Percentiles rank a stretch among this genome's conserved stretches.
Conservation (phyloP, 2,113 vertebrate genomes). For the Colossoma macropomum region DNA sequence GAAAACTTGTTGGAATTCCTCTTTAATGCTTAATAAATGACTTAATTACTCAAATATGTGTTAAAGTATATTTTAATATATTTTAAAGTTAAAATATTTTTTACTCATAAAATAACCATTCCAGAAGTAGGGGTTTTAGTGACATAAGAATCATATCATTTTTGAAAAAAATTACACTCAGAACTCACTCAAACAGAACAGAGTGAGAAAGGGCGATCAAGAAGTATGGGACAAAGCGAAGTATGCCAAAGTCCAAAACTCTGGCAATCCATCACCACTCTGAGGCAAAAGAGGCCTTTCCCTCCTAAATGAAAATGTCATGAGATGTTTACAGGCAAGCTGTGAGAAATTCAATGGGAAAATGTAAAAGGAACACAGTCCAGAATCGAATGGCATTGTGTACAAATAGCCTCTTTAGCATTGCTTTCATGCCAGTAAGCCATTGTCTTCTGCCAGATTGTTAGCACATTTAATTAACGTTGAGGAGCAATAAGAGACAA, state of each 20-base stretch:
- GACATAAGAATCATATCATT: too few species aligned
- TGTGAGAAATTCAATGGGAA: slow-evolving; percentile 38
- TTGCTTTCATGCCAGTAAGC: slow-evolving; percentile 18
- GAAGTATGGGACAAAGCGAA: not conserved
- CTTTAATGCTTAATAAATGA: too few species aligned
- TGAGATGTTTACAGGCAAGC: slow-evolving; percentile 27
- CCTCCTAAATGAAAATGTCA: slow-evolving; percentile 51
- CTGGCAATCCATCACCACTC: slow-evolving; percentile 36
- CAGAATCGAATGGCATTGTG: slow-evolving; percentile 17
- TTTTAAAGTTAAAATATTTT: too few species aligned
- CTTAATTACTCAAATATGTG: too few species aligned
- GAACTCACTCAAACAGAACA: too few species aligned
- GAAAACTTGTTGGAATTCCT: too few species aligned
- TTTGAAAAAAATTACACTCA: too few species aligned
- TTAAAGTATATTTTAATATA: too few species aligned
- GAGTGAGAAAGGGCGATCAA: not conserved
- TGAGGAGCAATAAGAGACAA: slow-evolving; percentile 11
- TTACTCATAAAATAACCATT: too few species aligned
- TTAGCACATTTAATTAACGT: slow-evolving; percentile 50
- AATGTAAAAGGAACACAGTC: not conserved
- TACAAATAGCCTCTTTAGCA: slow-evolving; percentile 29
- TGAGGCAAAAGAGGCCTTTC: slow-evolving; percentile 39
- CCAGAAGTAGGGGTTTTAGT: too few species aligned
- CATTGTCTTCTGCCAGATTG: slow-evolving; percentile 40
- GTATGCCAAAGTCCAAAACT: slow-evolving; percentile 7